Percentiles rank a stretch among this genome's conserved stretches.
Evolutionary conservation across 2,888 invertebrate species (phyloP).

Genomic region (Trachelus iudaicus): DNA sequence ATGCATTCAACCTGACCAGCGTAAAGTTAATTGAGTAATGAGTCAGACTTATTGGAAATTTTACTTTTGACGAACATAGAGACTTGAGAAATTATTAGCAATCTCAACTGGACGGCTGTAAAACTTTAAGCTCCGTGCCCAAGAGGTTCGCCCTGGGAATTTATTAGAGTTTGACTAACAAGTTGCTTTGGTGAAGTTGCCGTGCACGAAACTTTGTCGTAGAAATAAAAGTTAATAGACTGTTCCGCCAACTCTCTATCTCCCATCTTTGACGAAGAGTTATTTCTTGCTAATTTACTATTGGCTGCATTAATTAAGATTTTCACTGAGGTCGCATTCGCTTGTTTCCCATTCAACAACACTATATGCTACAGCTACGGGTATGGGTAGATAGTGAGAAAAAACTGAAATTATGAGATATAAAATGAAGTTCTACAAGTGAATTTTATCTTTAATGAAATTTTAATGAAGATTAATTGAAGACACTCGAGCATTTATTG

Average conservation of each 20-base stretch:
- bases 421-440: background rate
- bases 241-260: slow-evolving; percentile 45
- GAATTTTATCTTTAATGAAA: background rate
- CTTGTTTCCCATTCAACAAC: background rate
- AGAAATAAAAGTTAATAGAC: slow-evolving; percentile 64
- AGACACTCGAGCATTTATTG: background rate
- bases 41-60: background rate
- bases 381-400: background rate
- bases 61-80: background rate
- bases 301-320: slow-evolving; percentile 52
- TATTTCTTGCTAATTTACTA: slow-evolving; percentile 63
- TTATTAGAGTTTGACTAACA: slow-evolving; percentile 61
- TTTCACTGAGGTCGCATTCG: background rate
- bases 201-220: slow-evolving; percentile 50
- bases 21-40: background rate
- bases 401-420: background rate
- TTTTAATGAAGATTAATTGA: background rate
- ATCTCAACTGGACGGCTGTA: slow-evolving; percentile 54
- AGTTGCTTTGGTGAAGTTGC: slow-evolving; percentile 62
- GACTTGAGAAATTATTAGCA: slow-evolving; percentile 50
- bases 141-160: slow-evolving; percentile 40
- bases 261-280: slow-evolving; percentile 50
- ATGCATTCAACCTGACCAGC: background rate
- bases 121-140: slow-evolving; percentile 39
- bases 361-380: too few species aligned